Conservation (phyloP, 1,140 invertebrate species). For the Metaphire vulgaris region DNA sequence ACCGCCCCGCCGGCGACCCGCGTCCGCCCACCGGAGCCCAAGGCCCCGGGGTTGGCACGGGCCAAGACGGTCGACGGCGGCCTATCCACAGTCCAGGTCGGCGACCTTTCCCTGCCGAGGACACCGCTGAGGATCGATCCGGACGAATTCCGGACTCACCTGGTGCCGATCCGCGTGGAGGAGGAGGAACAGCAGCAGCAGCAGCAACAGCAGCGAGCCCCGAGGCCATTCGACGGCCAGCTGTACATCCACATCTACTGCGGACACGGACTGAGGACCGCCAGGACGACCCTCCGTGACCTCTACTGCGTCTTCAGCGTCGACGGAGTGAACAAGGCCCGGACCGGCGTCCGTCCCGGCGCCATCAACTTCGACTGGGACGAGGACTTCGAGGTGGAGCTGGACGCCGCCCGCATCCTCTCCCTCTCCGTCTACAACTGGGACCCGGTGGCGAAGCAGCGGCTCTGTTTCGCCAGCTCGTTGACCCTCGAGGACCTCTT, state of each 20-base stretch:
- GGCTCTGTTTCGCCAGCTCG: constrained; percentile 51
- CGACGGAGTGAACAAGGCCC: constrained; percentile 91
- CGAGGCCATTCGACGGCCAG: constrained; percentile 72
- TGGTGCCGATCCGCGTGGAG: constrained; percentile 38
- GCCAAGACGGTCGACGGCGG: background rate
- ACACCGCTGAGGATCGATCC: constrained; percentile 47
- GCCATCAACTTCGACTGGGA: constrained; percentile 98
- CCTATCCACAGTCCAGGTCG: too few relatives aligned
- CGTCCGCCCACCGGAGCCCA: constrained; percentile 41
- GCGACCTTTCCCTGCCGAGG: constrained; percentile 45
- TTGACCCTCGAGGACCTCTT: constrained; percentile 56
- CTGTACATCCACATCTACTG: constrained; percentile 83
- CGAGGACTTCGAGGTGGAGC: constrained; percentile 93
- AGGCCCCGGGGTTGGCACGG: background rate
- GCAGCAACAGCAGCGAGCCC: constrained; percentile 45
- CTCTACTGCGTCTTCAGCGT: constrained; percentile 95
- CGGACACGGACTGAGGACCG: constrained; percentile 75
- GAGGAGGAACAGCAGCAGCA: too few relatives aligned
- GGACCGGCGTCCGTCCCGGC: constrained; percentile 92
- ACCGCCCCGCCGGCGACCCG: background rate
- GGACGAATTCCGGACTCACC: constrained; percentile 45
- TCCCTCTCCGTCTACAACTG: constrained; percentile 96
- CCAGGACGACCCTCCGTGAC: constrained; percentile 61
- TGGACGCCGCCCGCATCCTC: constrained; percentile 85
- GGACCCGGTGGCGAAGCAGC: constrained; percentile 67